Base-by-base conservation (phyloP, 1,140 invertebrate genomes). In the Achatina immaculata region DNA sequence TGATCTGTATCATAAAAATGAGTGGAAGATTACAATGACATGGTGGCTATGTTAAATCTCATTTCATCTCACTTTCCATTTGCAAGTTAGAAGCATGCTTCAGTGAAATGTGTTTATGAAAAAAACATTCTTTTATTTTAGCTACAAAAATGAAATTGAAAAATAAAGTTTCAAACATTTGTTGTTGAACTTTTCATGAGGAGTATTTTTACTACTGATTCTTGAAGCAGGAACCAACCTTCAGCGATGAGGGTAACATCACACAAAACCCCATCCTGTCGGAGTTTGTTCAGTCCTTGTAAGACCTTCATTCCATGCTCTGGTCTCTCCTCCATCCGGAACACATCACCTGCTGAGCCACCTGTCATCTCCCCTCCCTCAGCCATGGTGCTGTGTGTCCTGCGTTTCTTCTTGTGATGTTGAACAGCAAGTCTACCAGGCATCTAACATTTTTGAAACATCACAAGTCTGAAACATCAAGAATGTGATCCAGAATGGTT, bases 231-330 rank as follows among this genome's bases (percentile, higher is more conserved):
- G 31, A 43, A 83, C 80, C 83, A 82, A 91, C 91, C 89, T 90
- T 91, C 90, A 85, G 90, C 91, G 72, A 91, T 91, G 24, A 91
- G 85, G 45, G 88, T 90, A 34, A 91, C 89, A 87, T 91, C 91
- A 89, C 90, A 91, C 19, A 91, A 84, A 55, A 91, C 86, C 81
- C 90, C 89, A 71, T 91, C 90, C 71, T 84, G 88, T 83, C 90
- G 90, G 4, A 91, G 83, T 80, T 88, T 89, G 83, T 90, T 89
- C 11, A 91, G 85, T 16, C 90, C 90, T 72, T 91, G 89, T 62
- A 91, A 80, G 72, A 91, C 88, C 71, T 88, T 89, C 88, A 91
- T 90, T 77, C 90, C 89, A 86, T 91, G 91, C 82, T 91, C 89
- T n/a, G 87, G 88, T 42, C 87, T 82, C 65, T 90, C 89, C 40